Percentiles rank a stretch among this genome's conserved stretches.
Evolutionary conservation across 1,140 invertebrate genomes (phyloP).

Genomic region (Camponotus vicinus): DNA sequence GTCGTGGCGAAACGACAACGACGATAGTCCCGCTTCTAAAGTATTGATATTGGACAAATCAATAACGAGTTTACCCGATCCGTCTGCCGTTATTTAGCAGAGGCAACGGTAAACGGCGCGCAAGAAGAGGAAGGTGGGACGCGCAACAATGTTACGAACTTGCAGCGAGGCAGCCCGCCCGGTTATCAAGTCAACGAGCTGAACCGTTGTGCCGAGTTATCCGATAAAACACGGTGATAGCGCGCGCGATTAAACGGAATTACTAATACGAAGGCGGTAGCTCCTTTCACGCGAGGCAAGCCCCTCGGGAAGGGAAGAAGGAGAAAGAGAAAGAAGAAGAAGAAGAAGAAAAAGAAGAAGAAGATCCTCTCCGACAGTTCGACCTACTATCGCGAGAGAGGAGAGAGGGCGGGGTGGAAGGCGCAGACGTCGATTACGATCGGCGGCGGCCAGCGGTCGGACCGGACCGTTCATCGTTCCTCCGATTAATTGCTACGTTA

Average conservation of each 20-base stretch:
- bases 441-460: slow-evolving; percentile 11
- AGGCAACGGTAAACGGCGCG: slow-evolving; percentile 44
- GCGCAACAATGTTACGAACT: slow-evolving; percentile 57
- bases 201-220: slow-evolving; percentile 57
- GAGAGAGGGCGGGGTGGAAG: slow-evolving; percentile 37
- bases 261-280: slow-evolving; percentile 50
- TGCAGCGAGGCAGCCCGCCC: slow-evolving; percentile 8
- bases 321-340: slow-evolving; percentile 20
- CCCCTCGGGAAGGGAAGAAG: slow-evolving; percentile 8
- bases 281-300: slow-evolving; percentile 55
- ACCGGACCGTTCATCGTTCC: slow-evolving; percentile 56
- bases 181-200: slow-evolving; percentile 43
- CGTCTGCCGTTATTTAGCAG: slow-evolving; percentile 43
- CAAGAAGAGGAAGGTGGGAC: not conserved
- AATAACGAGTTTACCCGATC: slow-evolving; percentile 52
- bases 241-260: slow-evolving; percentile 58
- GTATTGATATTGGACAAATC: slow-evolving; percentile 53
- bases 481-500: slow-evolving; percentile 71
- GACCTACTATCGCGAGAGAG: slow-evolving; percentile 54
- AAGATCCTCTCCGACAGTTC: slow-evolving; percentile 48
- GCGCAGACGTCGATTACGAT: slow-evolving; percentile 56
- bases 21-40: slow-evolving; percentile 34
- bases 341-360: slow-evolving; percentile 25
- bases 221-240: slow-evolving; percentile 59
- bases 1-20: not conserved